Conservation (phyloP, 2,113 vertebrate genomes). For the Bettongia penicillata region DNA sequence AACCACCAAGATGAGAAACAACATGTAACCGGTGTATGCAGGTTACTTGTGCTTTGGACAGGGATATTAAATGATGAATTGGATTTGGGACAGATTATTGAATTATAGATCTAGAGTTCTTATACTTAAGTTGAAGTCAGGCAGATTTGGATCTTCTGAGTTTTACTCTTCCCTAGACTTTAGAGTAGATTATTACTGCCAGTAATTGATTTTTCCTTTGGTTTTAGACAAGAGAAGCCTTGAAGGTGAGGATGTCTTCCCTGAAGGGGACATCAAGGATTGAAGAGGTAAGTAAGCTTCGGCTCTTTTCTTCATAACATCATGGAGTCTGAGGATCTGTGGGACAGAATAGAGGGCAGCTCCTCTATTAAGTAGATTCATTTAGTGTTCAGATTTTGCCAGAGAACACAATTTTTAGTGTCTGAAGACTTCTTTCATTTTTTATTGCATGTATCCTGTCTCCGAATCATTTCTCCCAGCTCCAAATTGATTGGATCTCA, state of each 20-base stretch:
- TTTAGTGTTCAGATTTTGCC: neutral
- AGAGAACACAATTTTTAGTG: neutral
- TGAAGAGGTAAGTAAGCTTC: conserved; percentile 81
- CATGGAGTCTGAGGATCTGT: neutral
- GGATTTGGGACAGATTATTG: neutral
- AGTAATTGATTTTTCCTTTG: conserved; percentile 46
- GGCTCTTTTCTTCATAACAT: neutral
- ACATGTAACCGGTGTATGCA: neutral
- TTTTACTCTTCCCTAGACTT: neutral
- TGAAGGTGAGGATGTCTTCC: conserved; percentile 77
- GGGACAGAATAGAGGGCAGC: neutral
- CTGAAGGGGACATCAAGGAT: conserved; percentile 57
- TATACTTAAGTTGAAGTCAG: neutral
- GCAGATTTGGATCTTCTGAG: neutral
- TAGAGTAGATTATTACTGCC: neutral
- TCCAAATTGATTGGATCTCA: too few species aligned
- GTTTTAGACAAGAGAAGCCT: conserved; percentile 82
- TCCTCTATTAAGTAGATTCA: neutral
- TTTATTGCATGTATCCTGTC: neutral
- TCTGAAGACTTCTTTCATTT: neutral
- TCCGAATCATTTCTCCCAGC: neutral
- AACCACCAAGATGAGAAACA: neutral
- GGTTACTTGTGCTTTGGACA: neutral
- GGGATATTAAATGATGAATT: neutral
- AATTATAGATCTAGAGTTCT: neutral